Evolutionary conservation across 1,140 invertebrate species (phyloP).

Genomic region (Asbolus verrucosus): DNA sequence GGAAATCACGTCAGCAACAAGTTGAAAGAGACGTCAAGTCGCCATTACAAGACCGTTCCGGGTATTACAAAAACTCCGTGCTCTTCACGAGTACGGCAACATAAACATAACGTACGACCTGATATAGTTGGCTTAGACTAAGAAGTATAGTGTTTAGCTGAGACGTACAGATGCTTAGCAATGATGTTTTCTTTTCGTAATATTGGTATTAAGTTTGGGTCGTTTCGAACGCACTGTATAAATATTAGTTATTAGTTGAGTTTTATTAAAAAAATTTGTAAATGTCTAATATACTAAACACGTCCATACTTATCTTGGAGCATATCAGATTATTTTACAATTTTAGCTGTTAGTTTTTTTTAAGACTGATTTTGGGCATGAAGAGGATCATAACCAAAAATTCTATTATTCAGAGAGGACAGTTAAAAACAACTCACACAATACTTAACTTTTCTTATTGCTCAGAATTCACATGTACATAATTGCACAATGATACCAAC

Average conservation of each 20-base stretch:
- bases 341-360: constrained; percentile 36
- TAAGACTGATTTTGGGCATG: constrained; percentile 52
- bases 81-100: constrained; percentile 84
- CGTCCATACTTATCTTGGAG: constrained; percentile 39
- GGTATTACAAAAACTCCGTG: constrained; percentile 88
- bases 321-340: constrained; percentile 42
- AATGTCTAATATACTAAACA: constrained; percentile 22
- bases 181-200: constrained; percentile 14
- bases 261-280: constrained; percentile 1
- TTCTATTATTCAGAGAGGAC: neutral
- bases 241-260: constrained; percentile 16
- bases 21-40: constrained; percentile 86
- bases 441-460: constrained; percentile 15
- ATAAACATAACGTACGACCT: constrained; percentile 68
- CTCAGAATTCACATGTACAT: constrained; percentile 33
- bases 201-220: constrained; percentile 23
- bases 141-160: constrained; percentile 8
- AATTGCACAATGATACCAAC: constrained; percentile 4
- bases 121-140: constrained; percentile 19
- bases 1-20: constrained; percentile 83
- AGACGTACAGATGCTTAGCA: constrained; percentile 34
- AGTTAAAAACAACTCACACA: neutral
- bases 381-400: constrained; percentile 11
- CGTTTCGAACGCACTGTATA: constrained; percentile 26
- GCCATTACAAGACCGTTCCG: constrained; percentile 81